Base-by-base conservation (phyloP, 2,888 invertebrate species). In the Hartigia nigra region DNA sequence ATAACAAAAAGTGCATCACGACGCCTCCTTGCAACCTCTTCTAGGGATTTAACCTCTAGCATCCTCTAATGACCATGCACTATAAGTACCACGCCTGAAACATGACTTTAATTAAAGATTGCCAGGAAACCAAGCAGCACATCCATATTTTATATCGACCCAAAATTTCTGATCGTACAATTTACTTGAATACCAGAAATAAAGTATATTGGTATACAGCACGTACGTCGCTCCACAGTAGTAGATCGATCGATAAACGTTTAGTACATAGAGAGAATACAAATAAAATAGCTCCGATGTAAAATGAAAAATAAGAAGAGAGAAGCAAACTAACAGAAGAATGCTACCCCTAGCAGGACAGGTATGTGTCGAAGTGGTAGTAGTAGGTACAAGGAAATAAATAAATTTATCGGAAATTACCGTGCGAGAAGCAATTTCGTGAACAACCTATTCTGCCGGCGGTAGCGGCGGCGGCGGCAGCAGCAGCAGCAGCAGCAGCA, bases 71-170 rank as follows among this genome's bases (percentile, higher is more conserved):
- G 86, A 89, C 83, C 84, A 83, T 84, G 85, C 85, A 87, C 89
- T 88, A 87, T 88, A 87, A 86, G 85, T 85, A 81, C 86, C 81
- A 80, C 81, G 84, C 23, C 23, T 55, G 87, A 86, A 87, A 86
- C 87, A 84, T 86, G 84, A 80, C 81, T 87, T 88, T 88, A 88
- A 89, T 89, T 89, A 89, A 89, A 88, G 87, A 89, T 88, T 87
- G 23, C 23, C 1, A 23, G 2, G 23, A 55, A 39, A 5, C 14
- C 12, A 12, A 37, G 12, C 3, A 12, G 3, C 3, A 37, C 2
- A 9, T 55, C 23, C 5, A 55, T n/a, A 9, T 2, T 23, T 55
- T 55, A 9, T 23, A 55, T 23, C 14, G 23, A 55, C 23, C 23
- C 2, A 23, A 23, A 23, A 14, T 23, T 55, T 23, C 55, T 55